Evolutionary conservation across 2,113 vertebrate genomes (phyloP).

Genomic region (Phyllostomus discolor): DNA sequence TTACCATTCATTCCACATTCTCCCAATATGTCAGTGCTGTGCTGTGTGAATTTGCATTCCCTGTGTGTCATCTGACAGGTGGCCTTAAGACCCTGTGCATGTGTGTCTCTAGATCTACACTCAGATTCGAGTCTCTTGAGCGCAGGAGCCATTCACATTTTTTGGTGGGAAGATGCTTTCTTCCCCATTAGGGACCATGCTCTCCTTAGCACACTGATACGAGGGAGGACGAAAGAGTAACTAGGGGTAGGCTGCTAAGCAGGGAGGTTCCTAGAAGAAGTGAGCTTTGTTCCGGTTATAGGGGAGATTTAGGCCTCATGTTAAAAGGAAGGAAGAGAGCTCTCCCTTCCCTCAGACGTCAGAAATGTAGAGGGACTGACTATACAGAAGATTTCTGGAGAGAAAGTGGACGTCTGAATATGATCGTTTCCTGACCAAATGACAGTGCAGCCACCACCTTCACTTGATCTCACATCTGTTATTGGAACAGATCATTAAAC

Average conservation of each 20-base stretch:
- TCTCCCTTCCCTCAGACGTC: not conserved
- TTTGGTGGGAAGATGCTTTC: not conserved
- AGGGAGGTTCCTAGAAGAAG: constrained; percentile 8
- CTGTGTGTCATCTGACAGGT: not conserved
- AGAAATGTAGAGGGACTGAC: not conserved
- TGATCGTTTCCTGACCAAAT: constrained; percentile 21
- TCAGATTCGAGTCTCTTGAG: not conserved
- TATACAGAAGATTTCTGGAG: not conserved
- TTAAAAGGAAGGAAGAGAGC: not conserved
- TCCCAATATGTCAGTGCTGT: not conserved
- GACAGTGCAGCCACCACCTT: not conserved
- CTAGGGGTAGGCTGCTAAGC: not conserved
- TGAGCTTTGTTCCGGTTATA: not conserved
- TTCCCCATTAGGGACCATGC: not conserved
- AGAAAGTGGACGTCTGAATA: constrained; percentile 23
- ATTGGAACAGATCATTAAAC: constrained; percentile 5
- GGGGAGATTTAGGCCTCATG: not conserved
- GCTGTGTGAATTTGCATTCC: not conserved
- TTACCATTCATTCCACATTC: not conserved
- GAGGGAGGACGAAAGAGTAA: not conserved
- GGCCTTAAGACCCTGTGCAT: not conserved
- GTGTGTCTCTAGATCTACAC: not conserved
- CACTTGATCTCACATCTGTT: not conserved
- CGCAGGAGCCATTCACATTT: not conserved
- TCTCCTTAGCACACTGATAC: not conserved